A percentile compares a stretch with the other conserved stretches of the same genome.
Evolutionary conservation across 2,888 invertebrate genomes (phyloP).

Genomic region (Atherix ibis): DNA sequence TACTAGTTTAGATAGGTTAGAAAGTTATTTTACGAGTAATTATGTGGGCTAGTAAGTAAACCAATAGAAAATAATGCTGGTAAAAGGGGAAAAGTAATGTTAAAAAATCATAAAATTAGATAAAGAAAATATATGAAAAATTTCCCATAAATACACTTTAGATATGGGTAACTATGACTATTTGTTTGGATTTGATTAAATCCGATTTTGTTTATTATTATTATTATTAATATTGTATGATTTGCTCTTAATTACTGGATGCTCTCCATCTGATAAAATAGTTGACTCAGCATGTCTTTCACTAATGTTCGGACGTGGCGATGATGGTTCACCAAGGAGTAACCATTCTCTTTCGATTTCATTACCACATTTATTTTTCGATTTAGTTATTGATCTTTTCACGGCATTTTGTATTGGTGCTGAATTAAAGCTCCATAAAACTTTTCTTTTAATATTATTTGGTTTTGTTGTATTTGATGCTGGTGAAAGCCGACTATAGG

Average conservation of each 20-base stretch:
- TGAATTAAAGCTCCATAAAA: slow-evolving; percentile 24
- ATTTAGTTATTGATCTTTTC: slow-evolving; percentile 19
- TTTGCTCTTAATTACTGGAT: slow-evolving; percentile 17
- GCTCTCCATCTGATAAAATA: slow-evolving; percentile 28
- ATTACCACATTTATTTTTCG: slow-evolving; percentile 19
- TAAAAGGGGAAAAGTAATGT: no score
- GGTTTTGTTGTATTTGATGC: slow-evolving; percentile 15
- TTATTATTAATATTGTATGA: background rate
- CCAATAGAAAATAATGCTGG: no score
- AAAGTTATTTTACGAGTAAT: no score
- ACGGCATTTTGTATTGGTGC: slow-evolving; percentile 23
- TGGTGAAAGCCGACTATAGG: slow-evolving; percentile 29
- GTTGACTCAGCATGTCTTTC: slow-evolving; percentile 29
- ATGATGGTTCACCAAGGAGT: slow-evolving; percentile 30
- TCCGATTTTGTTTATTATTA: no score
- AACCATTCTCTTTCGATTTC: slow-evolving; percentile 33
- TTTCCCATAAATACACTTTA: no score
- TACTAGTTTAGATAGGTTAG: no score
- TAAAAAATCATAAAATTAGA: no score
- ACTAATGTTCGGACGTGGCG: slow-evolving; percentile 24
- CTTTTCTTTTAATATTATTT: slow-evolving; percentile 23
- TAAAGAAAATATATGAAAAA: no score
- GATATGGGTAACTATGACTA: no score
- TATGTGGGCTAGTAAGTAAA: no score
- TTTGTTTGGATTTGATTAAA: no score